These are phyloP conservation scores for Euphonia xanthogaster DNA, from an alignment of 2,797 vertebrate species.

Conservation along the genomic window DNA sequence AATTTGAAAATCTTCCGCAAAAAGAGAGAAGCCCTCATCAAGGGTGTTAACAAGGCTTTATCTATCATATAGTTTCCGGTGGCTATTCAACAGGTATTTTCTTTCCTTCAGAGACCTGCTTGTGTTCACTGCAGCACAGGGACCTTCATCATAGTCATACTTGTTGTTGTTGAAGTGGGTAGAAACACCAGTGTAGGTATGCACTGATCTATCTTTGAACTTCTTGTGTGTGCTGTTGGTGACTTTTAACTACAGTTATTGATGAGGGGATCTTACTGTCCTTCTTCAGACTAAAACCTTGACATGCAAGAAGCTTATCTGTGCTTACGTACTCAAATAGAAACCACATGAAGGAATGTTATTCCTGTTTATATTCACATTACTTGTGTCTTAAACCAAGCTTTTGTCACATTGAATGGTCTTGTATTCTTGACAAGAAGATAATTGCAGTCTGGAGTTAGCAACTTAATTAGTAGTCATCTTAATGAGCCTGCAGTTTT, in stretches of 20 bases:
- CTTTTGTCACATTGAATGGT: neutral
- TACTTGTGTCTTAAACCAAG: neutral
- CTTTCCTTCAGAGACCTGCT: neutral
- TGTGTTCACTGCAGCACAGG: neutral
- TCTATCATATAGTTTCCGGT: neutral
- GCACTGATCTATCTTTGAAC: neutral
- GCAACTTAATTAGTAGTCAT: neutral
- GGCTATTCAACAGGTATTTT: neutral
- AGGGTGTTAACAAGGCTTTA: neutral
- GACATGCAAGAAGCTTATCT: neutral
- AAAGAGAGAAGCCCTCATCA: neutral
- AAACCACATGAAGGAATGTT: neutral
- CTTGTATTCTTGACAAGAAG: neutral
- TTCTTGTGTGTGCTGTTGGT: neutral
- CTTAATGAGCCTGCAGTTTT: neutral
- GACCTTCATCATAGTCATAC: neutral
- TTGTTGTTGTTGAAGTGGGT: neutral
- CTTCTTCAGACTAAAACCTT: neutral
- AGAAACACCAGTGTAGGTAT: neutral
- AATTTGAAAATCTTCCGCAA: neutral
- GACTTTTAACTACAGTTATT: neutral
- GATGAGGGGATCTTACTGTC: neutral
- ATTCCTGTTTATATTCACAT: neutral
- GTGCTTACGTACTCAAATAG: rapidly evolving
- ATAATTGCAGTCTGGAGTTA: neutral